Percentiles rank a stretch among this genome's conserved stretches.
Evolutionary conservation across 2,113 vertebrate genomes (phyloP).

Genomic region (Eurystomus gularis): DNA sequence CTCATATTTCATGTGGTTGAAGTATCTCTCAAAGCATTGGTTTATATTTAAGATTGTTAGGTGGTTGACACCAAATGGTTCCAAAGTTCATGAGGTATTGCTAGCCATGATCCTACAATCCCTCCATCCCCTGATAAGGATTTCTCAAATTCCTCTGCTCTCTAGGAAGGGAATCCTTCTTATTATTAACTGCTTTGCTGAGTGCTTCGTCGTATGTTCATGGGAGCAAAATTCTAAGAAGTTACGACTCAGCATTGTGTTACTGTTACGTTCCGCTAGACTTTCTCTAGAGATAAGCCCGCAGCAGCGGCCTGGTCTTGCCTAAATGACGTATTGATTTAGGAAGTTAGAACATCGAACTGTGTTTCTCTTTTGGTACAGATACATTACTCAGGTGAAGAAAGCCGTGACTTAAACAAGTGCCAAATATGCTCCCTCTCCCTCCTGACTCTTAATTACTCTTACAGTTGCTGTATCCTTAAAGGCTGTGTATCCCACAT

Average conservation of each 20-base stretch:
- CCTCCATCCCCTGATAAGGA: no score
- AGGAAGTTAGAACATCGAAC: background rate
- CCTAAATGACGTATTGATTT: background rate
- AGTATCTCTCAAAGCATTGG: background rate
- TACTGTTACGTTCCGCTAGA: accelerated
- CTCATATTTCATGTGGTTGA: background rate
- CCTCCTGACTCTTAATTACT: background rate
- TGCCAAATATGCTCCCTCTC: background rate
- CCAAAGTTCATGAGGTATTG: background rate
- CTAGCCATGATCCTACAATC: background rate
- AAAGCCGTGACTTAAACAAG: background rate
- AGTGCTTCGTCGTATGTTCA: accelerated
- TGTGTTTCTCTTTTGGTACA: background rate
- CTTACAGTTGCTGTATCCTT: background rate
- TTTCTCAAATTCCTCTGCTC: background rate
- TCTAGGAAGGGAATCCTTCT: background rate
- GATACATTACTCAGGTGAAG: background rate
- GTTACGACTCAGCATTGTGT: accelerated
- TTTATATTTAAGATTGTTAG: background rate
- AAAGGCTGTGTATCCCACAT: background rate
- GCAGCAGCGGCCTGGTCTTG: background rate
- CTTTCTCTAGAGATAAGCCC: background rate
- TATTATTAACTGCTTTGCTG: background rate
- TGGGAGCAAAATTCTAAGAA: background rate
- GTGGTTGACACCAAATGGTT: background rate